Evolutionary conservation across 2,797 vertebrate species (phyloP).

Genomic region (Salmo trutta): DNA sequence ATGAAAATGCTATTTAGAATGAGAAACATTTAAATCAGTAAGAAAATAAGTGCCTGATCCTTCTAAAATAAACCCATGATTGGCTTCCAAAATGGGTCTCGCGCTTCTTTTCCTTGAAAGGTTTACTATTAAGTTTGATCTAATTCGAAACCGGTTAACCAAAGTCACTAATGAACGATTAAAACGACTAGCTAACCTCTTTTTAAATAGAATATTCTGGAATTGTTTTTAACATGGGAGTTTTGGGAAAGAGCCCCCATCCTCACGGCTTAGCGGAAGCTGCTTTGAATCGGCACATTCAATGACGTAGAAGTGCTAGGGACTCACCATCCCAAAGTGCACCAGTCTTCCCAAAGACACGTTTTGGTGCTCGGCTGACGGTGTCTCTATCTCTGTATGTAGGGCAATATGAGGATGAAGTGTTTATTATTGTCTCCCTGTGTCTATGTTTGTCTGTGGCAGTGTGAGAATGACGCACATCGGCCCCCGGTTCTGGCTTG

Average conservation of each 20-base stretch:
- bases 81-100: not conserved
- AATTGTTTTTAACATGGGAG: not conserved
- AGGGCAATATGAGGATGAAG: slow-evolving; percentile 36
- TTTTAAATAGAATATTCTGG: not conserved
- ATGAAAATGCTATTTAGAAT: no score
- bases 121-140: not conserved
- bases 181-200: not conserved
- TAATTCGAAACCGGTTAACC: not conserved
- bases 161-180: not conserved
- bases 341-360: slow-evolving; percentile 22
- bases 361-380: not conserved
- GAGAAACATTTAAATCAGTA: no score
- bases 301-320: slow-evolving; percentile 12
- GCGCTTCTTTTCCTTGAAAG: not conserved
- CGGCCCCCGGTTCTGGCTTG: not conserved
- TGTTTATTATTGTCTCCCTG: slow-evolving; percentile 17
- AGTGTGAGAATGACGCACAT: slow-evolving; percentile 57
- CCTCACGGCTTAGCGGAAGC: not conserved
- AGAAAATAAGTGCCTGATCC: no score
- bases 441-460: slow-evolving; percentile 24
- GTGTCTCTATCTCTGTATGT: slow-evolving; percentile 7
- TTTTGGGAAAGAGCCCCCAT: not conserved
- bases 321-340: slow-evolving; percentile 16
- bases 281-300: not conserved
- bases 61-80: no score